Evolutionary conservation across 2,888 invertebrate species (phyloP), one percentile per base, ranked within the genome.

Genomic region (Buathra laborator): DNA sequence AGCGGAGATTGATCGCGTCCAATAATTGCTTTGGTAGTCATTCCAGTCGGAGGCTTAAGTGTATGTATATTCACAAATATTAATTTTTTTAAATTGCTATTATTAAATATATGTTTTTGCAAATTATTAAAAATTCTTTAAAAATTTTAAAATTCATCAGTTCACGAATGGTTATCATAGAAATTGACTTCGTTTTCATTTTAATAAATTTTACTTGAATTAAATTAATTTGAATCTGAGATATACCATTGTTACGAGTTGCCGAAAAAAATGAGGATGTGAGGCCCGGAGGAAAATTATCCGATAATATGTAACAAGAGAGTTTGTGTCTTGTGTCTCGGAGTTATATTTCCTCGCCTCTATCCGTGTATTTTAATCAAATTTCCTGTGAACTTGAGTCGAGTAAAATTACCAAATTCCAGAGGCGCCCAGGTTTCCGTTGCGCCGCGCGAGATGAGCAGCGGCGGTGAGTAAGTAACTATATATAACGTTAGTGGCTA

Each of bases 321-420:
- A 76, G 10, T 19, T 46, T 32, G 19, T 9, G 19, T 53, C 37
- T 9, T 37, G 37, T 37, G 37, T 68, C 14, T 62, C 14, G 56
- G 9, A 59, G 59, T 29, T 29, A 5, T 3, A 4, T 59, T 19
- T 59, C 59, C 12, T 56, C 48, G 48, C 37, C 48, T 48, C 48
- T 48, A 48, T 19, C 19, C 46, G 16, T 16, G 32, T 62, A 68
- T 59, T 70, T 75, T 48, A 24, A 68, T 81, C 43, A 62, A 68
- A 75, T 64, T 62, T 48, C 68, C 32, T 19, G 16, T 2, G 37
- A 56, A 56, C 24, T 1, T 9, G 53, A 78, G 16, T 53, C 3
- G 51, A 70, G 53, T 70, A 59, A 72, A 84, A 72, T 80, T 43
- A 56, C n/a, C 43, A 64, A 79, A 71, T 79, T 79, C 43, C 53